These are phyloP conservation scores for Amiota minor DNA, from an alignment of 2,888 invertebrate genomes.

Conservation along the genomic window DNA sequence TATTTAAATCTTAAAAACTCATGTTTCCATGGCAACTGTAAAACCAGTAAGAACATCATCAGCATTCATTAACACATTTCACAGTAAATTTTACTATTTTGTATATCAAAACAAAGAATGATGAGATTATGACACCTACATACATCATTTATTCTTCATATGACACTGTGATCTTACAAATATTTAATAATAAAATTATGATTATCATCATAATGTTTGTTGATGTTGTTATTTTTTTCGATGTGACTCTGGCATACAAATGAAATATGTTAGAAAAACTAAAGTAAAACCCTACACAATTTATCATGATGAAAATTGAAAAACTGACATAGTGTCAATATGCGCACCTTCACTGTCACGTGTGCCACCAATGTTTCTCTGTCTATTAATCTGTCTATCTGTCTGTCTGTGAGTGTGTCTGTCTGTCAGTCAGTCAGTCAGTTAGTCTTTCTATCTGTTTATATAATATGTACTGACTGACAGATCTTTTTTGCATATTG, in stretches of 20 bases:
- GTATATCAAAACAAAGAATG: not conserved
- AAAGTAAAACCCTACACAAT: not conserved
- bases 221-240: too few species aligned
- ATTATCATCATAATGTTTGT: not conserved
- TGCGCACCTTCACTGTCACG: too few species aligned
- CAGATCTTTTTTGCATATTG: conserved; percentile 7
- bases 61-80: not conserved
- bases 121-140: too few species aligned
- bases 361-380: too few species aligned
- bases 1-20: too few species aligned
- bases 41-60: not conserved
- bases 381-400: too few species aligned
- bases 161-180: not conserved
- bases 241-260: too few species aligned
- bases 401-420: not conserved
- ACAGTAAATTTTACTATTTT: not conserved
- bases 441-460: not conserved
- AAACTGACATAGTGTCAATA: conserved; percentile 1
- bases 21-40: not conserved
- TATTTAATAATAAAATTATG: not conserved
- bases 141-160: not conserved
- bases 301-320: conserved; percentile 4
- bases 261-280: too few species aligned
- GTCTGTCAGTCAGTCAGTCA: too few species aligned
- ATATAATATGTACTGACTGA: not conserved